Conservation (phyloP, 2,797 vertebrate species). For the Discoglossus pictus region DNA sequence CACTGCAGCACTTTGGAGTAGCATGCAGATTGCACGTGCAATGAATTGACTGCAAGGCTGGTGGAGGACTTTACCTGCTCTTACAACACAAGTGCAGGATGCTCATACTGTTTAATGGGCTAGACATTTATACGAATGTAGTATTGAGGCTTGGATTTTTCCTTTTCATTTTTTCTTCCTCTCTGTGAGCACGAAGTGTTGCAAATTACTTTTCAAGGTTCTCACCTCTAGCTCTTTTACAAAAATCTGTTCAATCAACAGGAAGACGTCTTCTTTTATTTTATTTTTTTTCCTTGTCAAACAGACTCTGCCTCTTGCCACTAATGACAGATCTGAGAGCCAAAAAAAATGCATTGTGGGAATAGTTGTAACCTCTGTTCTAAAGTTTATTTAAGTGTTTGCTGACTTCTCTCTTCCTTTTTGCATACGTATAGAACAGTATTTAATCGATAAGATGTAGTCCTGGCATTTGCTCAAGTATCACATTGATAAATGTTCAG, state of each 20-base stretch:
- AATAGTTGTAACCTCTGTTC: constrained; percentile 67
- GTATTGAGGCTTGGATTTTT: constrained; percentile 27
- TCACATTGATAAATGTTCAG: constrained; percentile 61
- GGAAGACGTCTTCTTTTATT: neutral
- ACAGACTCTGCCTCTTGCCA: constrained; percentile 8
- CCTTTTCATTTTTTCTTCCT: neutral
- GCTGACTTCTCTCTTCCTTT: constrained; percentile 57
- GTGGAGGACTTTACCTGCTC: constrained; percentile 7
- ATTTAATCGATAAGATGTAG: constrained; percentile 66
- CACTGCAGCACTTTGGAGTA: constrained; percentile 56
- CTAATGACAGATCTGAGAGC: constrained; percentile 67
- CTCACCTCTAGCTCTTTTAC: neutral
- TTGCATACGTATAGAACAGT: constrained; percentile 65
- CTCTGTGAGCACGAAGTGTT: no score
- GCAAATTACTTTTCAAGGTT: no score
- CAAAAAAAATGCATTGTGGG: constrained; percentile 65
- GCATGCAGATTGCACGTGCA: constrained; percentile 67
- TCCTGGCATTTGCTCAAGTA: constrained; percentile 60
- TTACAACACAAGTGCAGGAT: neutral
- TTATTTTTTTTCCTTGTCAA: neutral
- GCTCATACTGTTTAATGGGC: constrained; percentile 22
- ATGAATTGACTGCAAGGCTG: constrained; percentile 69
- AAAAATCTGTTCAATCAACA: neutral
- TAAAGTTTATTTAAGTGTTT: constrained; percentile 64
- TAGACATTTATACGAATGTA: constrained; percentile 29